These are phyloP conservation scores for Prinia subflava DNA, from an alignment of 2,113 vertebrate species.

Conservation along the genomic window DNA sequence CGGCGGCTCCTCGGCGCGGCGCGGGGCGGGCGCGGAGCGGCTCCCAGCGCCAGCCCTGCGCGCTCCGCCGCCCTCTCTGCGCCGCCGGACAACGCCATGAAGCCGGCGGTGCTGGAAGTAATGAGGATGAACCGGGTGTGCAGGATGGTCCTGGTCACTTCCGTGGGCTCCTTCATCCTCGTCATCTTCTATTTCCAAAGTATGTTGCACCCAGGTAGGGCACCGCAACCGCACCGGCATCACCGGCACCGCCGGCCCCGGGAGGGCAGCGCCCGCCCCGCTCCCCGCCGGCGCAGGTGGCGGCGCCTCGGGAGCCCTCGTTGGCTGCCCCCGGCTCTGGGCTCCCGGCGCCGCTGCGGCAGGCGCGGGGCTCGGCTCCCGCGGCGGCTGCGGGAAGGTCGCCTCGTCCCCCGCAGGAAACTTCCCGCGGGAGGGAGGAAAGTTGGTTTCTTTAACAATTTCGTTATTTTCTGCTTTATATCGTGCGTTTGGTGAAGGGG, in stretches of 20 bases:
- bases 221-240: not conserved
- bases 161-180: not conserved
- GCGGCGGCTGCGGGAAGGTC: not conserved
- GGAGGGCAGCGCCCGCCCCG: not conserved
- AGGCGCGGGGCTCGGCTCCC: not conserved
- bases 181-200: not conserved
- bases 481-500: not conserved
- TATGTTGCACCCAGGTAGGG: not conserved
- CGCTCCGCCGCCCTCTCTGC: not conserved
- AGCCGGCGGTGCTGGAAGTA: not conserved
- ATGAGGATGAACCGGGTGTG: not conserved
- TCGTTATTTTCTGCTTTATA: not conserved
- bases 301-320: not conserved
- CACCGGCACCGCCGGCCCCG: not conserved
- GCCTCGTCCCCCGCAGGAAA: not conserved
- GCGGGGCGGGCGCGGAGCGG: too few species aligned
- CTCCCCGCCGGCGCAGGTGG: not conserved
- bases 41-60: not conserved
- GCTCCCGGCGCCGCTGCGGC: not conserved
- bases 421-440: not conserved
- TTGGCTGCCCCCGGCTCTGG: not conserved
- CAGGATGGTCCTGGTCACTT: not conserved
- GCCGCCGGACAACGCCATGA: not conserved
- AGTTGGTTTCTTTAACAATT: not conserved
- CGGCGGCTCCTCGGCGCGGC: not conserved